phyloP scores from a whole-genome alignment of 2,888 invertebrate species.

The Leptinotarsa tumamoca region DNA sequence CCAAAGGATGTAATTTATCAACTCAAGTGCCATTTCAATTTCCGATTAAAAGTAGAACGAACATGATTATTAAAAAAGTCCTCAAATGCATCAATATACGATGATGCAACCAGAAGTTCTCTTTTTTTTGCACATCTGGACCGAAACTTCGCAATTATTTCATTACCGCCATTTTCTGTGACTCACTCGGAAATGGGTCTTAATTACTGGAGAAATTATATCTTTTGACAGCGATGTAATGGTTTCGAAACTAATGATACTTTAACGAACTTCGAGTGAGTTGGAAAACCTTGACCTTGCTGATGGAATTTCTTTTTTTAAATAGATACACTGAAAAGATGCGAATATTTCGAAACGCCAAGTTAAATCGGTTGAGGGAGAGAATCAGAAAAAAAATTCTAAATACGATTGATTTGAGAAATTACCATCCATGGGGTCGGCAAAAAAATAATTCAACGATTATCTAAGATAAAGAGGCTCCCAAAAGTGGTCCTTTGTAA shows the following conservation, averaged over 20 bases:
- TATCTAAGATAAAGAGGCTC: too few relatives aligned
- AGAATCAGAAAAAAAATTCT: too few relatives aligned
- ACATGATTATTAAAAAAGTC: not conserved
- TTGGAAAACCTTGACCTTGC: not conserved
- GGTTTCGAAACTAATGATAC: not conserved
- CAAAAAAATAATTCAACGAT: too few relatives aligned
- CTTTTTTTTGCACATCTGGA: conserved; percentile 30
- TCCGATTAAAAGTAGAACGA: not conserved
- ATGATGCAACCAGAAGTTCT: conserved; percentile 30
- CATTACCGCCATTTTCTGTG: conserved; percentile 19
- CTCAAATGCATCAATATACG: conserved; percentile 11
- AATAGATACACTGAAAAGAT: not conserved
- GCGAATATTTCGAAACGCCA: not conserved
- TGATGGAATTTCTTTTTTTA: conserved; percentile 2
- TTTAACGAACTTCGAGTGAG: conserved; percentile 4
- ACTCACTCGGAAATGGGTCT: conserved; percentile 21
- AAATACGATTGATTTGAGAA: too few relatives aligned
- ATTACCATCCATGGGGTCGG: too few relatives aligned
- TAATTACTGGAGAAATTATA: conserved; percentile 12
- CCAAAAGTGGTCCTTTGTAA: too few relatives aligned
- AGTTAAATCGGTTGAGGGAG: too few relatives aligned
- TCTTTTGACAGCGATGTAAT: conserved; percentile 5
- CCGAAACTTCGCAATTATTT: conserved; percentile 31
- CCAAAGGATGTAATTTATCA: not conserved
- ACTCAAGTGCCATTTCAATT: not conserved